Evolutionary conservation across 2,797 vertebrate genomes (phyloP).

Genomic region (Avahi laniger): DNA sequence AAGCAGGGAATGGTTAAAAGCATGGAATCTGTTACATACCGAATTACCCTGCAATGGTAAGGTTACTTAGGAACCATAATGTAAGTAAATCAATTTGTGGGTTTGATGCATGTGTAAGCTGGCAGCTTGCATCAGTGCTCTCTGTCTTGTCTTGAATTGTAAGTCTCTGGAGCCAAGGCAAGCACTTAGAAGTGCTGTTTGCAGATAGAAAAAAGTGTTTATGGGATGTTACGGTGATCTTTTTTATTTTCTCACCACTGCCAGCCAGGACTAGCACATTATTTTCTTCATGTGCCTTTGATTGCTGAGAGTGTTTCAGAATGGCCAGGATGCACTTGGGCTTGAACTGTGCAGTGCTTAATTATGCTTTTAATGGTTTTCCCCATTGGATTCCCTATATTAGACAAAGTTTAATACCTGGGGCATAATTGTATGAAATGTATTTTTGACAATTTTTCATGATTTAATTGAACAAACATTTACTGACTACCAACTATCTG

Average conservation of each 20-base stretch:
- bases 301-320: slow-evolving; percentile 8
- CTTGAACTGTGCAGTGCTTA: background rate
- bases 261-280: background rate
- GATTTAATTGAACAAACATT: slow-evolving; percentile 43
- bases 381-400: background rate
- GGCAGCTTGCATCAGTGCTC: background rate
- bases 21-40: background rate
- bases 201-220: background rate
- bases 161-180: background rate
- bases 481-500: background rate
- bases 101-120: background rate
- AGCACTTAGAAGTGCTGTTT: slow-evolving; percentile 1
- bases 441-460: slow-evolving; percentile 46
- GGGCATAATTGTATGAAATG: background rate
- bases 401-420: background rate
- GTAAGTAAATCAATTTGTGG: background rate
- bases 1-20: background rate
- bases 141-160: slow-evolving; percentile 46
- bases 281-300: background rate
- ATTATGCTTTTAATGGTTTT: background rate
- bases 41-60: background rate
- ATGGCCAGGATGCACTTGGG: background rate
- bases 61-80: background rate
- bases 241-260: background rate
- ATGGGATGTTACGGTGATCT: background rate